phyloP scores from a whole-genome alignment of 2,888 invertebrate species.

The Tenthredo mesomela region DNA sequence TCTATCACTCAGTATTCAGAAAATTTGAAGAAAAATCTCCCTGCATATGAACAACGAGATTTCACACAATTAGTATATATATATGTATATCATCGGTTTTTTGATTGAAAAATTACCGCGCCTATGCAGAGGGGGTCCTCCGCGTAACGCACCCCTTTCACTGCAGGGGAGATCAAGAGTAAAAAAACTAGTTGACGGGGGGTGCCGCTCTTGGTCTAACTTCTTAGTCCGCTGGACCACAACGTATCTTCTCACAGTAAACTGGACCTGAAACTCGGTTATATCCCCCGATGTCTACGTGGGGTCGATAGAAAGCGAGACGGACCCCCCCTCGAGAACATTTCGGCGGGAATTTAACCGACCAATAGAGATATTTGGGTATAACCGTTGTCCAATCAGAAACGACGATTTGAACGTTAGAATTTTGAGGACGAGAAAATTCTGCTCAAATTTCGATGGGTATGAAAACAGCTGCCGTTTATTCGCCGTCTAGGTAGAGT shows the following conservation, averaged over 20 bases:
- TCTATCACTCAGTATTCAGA: background rate
- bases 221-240: constrained; percentile 60
- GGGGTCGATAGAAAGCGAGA: constrained; percentile 4
- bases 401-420: background rate
- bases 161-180: background rate
- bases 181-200: constrained; percentile 49
- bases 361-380: background rate
- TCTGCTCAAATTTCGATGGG: constrained; percentile 27
- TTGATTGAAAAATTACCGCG: background rate
- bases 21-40: background rate
- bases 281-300: constrained; percentile 4
- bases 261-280: constrained; percentile 56
- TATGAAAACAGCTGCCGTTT: constrained; percentile 18
- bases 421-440: constrained; percentile 2
- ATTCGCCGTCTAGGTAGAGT: background rate
- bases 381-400: constrained; percentile 13
- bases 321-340: constrained; percentile 1
- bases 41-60: background rate
- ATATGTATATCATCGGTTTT: background rate
- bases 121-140: background rate
- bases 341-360: constrained; percentile 21
- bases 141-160: background rate
- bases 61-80: background rate
- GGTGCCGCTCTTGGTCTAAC: background rate
- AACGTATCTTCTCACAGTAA: constrained; percentile 77